A percentile compares a stretch with the other conserved stretches of the same genome.
Evolutionary conservation across 2,888 invertebrate species (phyloP).

Genomic region (Mycogona germanica): DNA sequence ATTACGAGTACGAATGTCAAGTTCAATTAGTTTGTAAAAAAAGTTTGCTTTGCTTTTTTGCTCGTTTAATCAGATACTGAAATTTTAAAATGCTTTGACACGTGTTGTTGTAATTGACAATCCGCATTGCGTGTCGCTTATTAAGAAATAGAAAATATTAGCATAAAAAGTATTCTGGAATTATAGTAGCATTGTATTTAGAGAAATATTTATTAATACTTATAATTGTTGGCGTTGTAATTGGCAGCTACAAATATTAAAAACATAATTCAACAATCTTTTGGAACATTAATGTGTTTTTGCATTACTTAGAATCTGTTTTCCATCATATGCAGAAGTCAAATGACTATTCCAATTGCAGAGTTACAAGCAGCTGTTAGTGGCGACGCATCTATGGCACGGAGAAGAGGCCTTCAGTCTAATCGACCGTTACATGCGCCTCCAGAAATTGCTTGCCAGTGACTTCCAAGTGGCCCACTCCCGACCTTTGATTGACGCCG

Average conservation of each 20-base stretch:
- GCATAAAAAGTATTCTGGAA: too few species aligned
- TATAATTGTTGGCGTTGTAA: background rate
- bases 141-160: too few species aligned
- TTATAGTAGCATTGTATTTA: too few species aligned
- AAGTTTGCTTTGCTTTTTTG: background rate
- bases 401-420: constrained; percentile 18
- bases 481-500: constrained; percentile 5
- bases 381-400: constrained; percentile 18
- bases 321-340: background rate
- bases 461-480: constrained; percentile 17
- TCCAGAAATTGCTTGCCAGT: constrained; percentile 6
- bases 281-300: background rate
- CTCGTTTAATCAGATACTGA: background rate
- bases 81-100: too few species aligned
- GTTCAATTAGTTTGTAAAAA: too few species aligned
- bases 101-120: too few species aligned
- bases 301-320: background rate
- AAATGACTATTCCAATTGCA: constrained; percentile 4
- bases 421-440: constrained; percentile 3
- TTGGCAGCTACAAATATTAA: background rate
- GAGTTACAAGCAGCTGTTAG: constrained; percentile 15
- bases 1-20: too few species aligned
- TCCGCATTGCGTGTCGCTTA: too few species aligned
- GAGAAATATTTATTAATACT: too few species aligned
- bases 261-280: too few species aligned